Conservation (phyloP, 35 echinoderm and acorn worm genomes). For the Apostichopus parvimensis region DNA sequence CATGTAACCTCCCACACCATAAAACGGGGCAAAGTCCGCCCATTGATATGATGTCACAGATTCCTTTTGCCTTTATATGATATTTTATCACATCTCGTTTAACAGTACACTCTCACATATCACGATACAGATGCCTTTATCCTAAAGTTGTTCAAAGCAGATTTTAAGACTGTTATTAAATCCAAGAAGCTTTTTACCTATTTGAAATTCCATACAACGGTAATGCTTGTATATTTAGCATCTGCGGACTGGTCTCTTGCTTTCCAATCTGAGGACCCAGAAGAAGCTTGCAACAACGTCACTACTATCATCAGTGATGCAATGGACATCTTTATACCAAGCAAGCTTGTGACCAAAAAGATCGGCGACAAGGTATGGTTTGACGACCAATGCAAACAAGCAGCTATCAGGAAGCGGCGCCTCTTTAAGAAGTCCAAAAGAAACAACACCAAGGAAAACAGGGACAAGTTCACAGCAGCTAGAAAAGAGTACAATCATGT, state of each 20-base stretch:
- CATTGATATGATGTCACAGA: too few species aligned
- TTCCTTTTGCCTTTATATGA: too few species aligned
- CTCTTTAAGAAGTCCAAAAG: slow-evolving; percentile 10
- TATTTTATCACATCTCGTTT: too few species aligned
- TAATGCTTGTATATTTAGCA: background rate
- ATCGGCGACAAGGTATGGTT: background rate
- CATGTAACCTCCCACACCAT: too few species aligned
- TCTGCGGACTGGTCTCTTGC: background rate
- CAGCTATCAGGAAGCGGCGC: background rate
- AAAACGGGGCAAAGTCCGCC: too few species aligned
- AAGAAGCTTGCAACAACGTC: background rate
- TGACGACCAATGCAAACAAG: slow-evolving; percentile 20
- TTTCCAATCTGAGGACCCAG: background rate
- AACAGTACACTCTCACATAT: too few species aligned
- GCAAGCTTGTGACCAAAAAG: slow-evolving; percentile 17
- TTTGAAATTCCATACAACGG: too few species aligned
- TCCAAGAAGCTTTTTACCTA: too few species aligned
- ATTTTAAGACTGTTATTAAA: too few species aligned
- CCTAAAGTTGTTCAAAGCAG: too few species aligned
- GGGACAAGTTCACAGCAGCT: background rate
- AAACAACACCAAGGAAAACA: slow-evolving; percentile 5
- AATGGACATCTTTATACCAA: slow-evolving; percentile 32
- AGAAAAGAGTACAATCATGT: background rate
- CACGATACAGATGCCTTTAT: too few species aligned
- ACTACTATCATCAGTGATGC: slow-evolving; percentile 22